These are phyloP conservation scores for Mesembrinibis cayennensis DNA, from an alignment of 2,113 vertebrate genomes.

Conservation along the genomic window DNA sequence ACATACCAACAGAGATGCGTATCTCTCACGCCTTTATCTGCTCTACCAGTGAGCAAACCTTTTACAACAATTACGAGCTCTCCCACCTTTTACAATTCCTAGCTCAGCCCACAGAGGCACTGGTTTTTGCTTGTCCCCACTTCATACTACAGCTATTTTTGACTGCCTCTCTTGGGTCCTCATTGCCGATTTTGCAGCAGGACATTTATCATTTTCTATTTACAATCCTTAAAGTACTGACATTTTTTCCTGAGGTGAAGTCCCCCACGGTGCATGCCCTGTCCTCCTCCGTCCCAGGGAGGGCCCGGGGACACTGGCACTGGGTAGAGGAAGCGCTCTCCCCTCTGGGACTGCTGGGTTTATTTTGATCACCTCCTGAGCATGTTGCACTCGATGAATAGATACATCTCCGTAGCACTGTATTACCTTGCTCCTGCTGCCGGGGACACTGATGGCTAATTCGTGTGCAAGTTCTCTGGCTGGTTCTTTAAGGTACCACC, in stretches of 20 bases:
- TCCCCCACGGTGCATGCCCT: not conserved
- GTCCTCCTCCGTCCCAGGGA: not conserved
- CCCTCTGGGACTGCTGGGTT: not conserved
- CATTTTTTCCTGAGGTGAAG: not conserved
- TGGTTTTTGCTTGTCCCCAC: not conserved
- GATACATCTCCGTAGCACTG: not conserved
- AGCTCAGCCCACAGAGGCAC: not conserved
- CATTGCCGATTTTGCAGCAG: not conserved
- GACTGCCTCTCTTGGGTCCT: not conserved
- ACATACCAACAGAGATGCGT: not conserved
- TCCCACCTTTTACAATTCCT: not conserved
- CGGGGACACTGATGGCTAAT: conserved; percentile 83
- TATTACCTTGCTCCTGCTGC: conserved; percentile 87
- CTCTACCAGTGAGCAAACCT: not conserved
- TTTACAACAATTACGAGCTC: not conserved
- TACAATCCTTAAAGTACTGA: not conserved
- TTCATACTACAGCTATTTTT: not conserved
- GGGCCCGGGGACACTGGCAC: not conserved
- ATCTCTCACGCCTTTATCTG: not conserved
- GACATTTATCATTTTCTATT: not conserved
- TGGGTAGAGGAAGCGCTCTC: not conserved
- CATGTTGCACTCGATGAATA: not conserved
- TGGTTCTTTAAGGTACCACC: conserved; percentile 93
- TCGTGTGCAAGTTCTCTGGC: conserved; percentile 83
- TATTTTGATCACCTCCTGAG: not conserved